Evolutionary conservation across 2,888 invertebrate genomes (phyloP).

Genomic region (Acrobasis suavella): DNA sequence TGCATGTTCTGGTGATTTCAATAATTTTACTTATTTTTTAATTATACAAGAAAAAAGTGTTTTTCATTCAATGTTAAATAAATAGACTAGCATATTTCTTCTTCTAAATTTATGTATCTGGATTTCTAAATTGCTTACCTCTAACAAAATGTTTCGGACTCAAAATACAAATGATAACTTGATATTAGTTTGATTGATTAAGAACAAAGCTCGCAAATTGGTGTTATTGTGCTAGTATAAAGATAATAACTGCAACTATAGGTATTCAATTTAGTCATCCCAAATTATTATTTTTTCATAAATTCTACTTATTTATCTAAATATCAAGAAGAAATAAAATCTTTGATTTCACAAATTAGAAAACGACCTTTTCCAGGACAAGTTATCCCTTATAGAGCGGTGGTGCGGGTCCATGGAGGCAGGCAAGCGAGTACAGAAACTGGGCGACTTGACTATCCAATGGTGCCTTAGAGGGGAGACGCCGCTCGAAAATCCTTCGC

Average conservation of each 20-base stretch:
- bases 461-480: conserved; percentile 87
- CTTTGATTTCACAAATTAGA: not conserved
- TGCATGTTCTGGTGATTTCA: conserved; percentile 6
- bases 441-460: conserved; percentile 84
- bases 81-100: too few relatives aligned
- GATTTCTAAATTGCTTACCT: too few relatives aligned
- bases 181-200: too few relatives aligned
- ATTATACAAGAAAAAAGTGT: not conserved
- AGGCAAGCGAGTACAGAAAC: conserved; percentile 68
- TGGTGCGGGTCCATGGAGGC: conserved; percentile 74
- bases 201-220: too few relatives aligned
- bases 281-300: too few relatives aligned
- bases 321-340: not conserved
- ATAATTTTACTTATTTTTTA: not conserved
- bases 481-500: conserved; percentile 80
- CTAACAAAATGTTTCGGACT: too few relatives aligned
- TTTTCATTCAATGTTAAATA: too few relatives aligned
- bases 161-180: too few relatives aligned
- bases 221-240: too few relatives aligned
- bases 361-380: conserved; percentile 76
- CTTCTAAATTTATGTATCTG: too few relatives aligned
- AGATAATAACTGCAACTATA: too few relatives aligned
- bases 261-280: too few relatives aligned
- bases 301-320: not conserved
- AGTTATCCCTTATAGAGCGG: conserved; percentile 86